Evolutionary conservation across 2,888 invertebrate genomes (phyloP).

Genomic region (Diplazon laetatorius): DNA sequence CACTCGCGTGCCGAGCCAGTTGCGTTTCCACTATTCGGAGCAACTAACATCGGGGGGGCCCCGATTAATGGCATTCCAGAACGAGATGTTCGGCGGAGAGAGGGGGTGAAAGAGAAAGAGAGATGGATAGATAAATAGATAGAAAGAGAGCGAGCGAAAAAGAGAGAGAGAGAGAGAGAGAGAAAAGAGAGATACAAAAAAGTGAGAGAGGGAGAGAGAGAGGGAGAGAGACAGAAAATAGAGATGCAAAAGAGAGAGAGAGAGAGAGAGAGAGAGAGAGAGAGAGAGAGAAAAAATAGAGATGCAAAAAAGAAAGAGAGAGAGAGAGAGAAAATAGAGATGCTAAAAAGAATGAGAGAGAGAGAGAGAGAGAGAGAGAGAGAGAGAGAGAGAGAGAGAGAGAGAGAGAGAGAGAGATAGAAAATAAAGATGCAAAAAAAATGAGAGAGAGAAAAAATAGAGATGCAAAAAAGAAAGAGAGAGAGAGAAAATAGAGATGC

Average conservation of each 20-base stretch:
- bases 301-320: conserved; percentile 5
- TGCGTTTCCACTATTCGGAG: conserved; percentile 4
- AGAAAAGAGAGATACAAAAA: background rate
- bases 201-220: conserved; percentile 24
- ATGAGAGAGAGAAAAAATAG: background rate
- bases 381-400: too few species aligned
- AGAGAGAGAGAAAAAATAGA: background rate
- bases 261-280: conserved; percentile 2
- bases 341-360: too few species aligned
- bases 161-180: background rate
- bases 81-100: background rate
- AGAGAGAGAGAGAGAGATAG: conserved; percentile 68
- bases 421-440: too few species aligned
- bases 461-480: conserved; percentile 5
- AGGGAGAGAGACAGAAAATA: conserved; percentile 71
- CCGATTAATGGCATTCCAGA: conserved; percentile 14
- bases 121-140: too few species aligned
- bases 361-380: too few species aligned
- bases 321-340: too few species aligned
- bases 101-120: conserved; percentile 64
- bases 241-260: too few species aligned
- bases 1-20: background rate
- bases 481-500: too few species aligned
- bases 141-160: conserved; percentile 61
- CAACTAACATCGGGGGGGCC: conserved; percentile 9